Evolutionary conservation across 92 coral and sea anemone species (phyloP).

Genomic region (Plumapathes pennacea): DNA sequence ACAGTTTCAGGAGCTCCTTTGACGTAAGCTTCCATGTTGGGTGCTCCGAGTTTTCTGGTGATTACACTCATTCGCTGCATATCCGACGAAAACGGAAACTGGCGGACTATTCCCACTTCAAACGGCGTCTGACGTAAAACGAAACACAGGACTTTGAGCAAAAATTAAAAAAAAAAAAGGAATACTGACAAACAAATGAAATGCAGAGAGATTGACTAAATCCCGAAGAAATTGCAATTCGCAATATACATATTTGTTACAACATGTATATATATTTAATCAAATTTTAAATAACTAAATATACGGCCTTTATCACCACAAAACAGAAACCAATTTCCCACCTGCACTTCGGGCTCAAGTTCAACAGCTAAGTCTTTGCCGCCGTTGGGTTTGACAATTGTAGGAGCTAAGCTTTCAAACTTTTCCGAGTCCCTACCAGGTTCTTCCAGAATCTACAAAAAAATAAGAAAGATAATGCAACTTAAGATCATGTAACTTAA

Average conservation of each 20-base stretch:
- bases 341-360: constrained; percentile 69
- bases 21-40: constrained; percentile 71
- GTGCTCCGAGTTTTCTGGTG: constrained; percentile 63
- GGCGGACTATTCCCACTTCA: constrained; percentile 76
- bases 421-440: constrained; percentile 81
- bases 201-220: too few relatives aligned
- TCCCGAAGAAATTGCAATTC: too few relatives aligned
- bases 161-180: too few relatives aligned
- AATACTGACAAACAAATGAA: too few relatives aligned
- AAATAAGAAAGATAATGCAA: constrained; percentile 1
- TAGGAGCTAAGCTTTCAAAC: constrained; percentile 79
- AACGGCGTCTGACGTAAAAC: too few relatives aligned
- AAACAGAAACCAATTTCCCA: too few relatives aligned
- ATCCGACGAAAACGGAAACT: constrained; percentile 87
- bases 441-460: constrained; percentile 62
- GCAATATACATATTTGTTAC: too few relatives aligned
- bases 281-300: too few relatives aligned
- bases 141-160: too few relatives aligned
- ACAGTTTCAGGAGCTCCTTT: constrained; percentile 86
- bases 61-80: constrained; percentile 84
- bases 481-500: too few relatives aligned
- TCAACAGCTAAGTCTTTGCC: constrained; percentile 62
- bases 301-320: too few relatives aligned
- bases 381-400: constrained; percentile 72
- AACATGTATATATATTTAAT: too few relatives aligned